Base-by-base conservation (phyloP, 1,140 invertebrate species). In the Zaprionus ornatus region DNA sequence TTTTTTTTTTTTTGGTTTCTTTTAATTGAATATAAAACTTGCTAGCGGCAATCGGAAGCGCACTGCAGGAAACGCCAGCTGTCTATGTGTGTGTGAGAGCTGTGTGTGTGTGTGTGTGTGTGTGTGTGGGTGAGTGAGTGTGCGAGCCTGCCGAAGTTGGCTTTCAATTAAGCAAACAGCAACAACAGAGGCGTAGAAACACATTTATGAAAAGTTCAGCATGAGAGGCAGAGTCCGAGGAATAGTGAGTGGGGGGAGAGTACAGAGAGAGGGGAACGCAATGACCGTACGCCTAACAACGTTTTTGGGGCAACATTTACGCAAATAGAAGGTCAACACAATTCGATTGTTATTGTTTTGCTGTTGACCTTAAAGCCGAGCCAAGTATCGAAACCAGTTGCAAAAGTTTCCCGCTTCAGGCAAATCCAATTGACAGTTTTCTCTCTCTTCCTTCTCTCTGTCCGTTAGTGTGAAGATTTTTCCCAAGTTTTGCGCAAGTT, bases 1-100 rank as follows among this genome's bases (percentile, higher is more conserved):
- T 65, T 70, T 77, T 66, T 55, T 72, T 63, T 73, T 80, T 69
- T 32, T 55, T 77, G 56, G 48, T 73, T 72, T 77, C 57, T 84
- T 88, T 88, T 90, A 88, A 88, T 88, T 88, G 85, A 88, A 88
- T 90, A 88, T 90, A 85, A 88, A 88, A 88, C 85, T 90, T 90
- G 85, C 85, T 69, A 74, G 75, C 81, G 79, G 85, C 85, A 90
- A 88, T 90, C 85, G 85, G 85, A 88, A 88, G 84, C 82, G 65
- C 71, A 88, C 74, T 88, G 77, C 85, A 90, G 85, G 85, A 88
- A 88, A 90, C 82, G 79, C 74, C 81, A 82, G 78, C 79, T 90
- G 79, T 50, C 55, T 73, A 73, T 80, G 66, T 87, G 70, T 84
- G 62, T 72, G 59, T 45, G 66, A 70, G 63, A 68, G 56, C 27